Base-by-base conservation (phyloP, 2,113 vertebrate species). In the Protomyctophum bolini region DNA sequence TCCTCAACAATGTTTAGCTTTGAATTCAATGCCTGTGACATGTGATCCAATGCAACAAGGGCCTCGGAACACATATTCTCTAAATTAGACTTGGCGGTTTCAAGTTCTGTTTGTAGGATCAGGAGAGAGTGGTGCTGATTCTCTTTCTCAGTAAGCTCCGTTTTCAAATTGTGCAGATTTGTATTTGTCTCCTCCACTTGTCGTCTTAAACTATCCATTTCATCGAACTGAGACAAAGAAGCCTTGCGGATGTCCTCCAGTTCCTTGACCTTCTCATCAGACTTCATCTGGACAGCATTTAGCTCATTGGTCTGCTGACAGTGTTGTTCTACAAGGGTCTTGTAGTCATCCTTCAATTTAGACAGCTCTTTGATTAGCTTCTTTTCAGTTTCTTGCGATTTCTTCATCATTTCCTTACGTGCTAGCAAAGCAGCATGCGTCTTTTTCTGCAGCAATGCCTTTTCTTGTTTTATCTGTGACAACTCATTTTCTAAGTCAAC, bases 381-480 rank as follows among this genome's bases (percentile, higher is more conserved):
- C 65, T 78, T 90, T 46, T 93, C 91, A 2, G 51, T 86, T 54
- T 93, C 93, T 56, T 93, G 87, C 76, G 85, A 10, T 48, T 81
- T 93, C 76, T 87, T 87, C 0, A 58, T 46, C 0, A 83, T 88
- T 85, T 94, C 93, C 78, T 93, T 89, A 49, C 85, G 85, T 1
- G 90, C 84, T 54, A 93, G 70, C 79, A 96, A 57, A 0, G 93
- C 91, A 29, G 90, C 92, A 73, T 94, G 89, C n/a, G 89, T 86
- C 74, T 96, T 94, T 55, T 88, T 93, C 77, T 94, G 86, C 0
- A 95, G 72, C 10, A 73, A 70, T 8, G 88, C 83, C 41, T 95
- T 95, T 67, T 96, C 94, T 11, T 79, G 78, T 61, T 88, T 89
- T 10, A 93, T 58, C 8, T 87, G 85, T 3, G 66, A 58, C 0